Base-by-base conservation (phyloP, 2,113 vertebrate species). In the Pseudopodoces humilis region DNA sequence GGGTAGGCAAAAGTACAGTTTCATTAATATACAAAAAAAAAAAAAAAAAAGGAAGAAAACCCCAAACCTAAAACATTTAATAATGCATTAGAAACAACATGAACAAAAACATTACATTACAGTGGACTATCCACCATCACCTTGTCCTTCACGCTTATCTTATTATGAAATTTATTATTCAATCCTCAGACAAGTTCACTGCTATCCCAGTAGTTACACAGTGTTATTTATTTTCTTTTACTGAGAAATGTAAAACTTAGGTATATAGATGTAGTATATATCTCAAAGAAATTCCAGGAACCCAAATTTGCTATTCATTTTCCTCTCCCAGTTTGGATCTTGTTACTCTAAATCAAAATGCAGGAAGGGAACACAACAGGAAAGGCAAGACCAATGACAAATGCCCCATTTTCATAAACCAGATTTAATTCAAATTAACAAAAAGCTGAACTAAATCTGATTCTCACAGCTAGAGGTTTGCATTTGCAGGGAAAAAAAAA, bases 371-470 rank as follows among this genome's bases (percentile, higher is more conserved):
- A 91, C 35, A 78, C 11, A 90, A 92, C 46, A 90, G 67, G 92
- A 94, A 84, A 86, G n/a, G 69, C 89, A 86, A 92, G 77, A 91
- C 15, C 49, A 77, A 31, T 83, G 80, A 52, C 23, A 83, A 88
- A 78, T 27, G 6, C 19, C 47, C 47, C 60, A 71, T 88, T 93
- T 94, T 44, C 83, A 82, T 94, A 86, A 88, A 88, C 52, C 22
- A 86, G 62, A 49, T 77, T 91, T 90, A 39, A 96, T 93, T 94
- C 84, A 94, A 91, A 88, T 78, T 23, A 83, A 65, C 43, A 86
- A 86, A 93, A 85, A 75, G 28, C 24, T 53, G 50, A 93, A 86
- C 12, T 9, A 67, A 88, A 68, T 76, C 28, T 46, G n/a, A 79
- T 90, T 91, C 70, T 88, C 43, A 47, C 33, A 78, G 22, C 31